Base-by-base conservation (phyloP, 2,797 vertebrate species). In the Myripristis jacobus region DNA sequence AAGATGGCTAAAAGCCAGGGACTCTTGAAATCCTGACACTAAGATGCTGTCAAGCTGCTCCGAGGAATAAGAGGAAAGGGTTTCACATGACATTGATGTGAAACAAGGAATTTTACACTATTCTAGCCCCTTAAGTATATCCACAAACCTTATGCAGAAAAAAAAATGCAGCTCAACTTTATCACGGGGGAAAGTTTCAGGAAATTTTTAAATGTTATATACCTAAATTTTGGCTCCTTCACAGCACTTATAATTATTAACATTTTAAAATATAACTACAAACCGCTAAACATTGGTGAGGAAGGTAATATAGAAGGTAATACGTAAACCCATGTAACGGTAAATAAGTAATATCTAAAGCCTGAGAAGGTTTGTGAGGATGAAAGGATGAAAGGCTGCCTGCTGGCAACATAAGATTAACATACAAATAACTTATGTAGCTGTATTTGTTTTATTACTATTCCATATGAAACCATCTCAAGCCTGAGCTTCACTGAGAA, bases 1-100 rank as follows among this genome's bases (percentile, higher is more conserved):
- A 77, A 81, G 80, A 90, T 88, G 90, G 89, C 91, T 83, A 77
- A 84, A 83, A 92, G 91, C 84, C 88, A 81, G 86, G 61, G 70
- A 81, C 83, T 85, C 82, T 78, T 71, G 52, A 89, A 92, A 89
- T 91, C 87, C 81, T 88, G 85, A 92, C 91, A 92, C 82, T 90
- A 88, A 89, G 84, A 91, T 84, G 81, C 84, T 89, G 91, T 91
- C 88, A 88, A 77, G 81, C 77, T 79, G 87, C 85, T 83, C 70
- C 36, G 63, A 79, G 80, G 80, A 89, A 87, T 57, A 55, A 71
- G 62, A 81, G 77, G 31, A 68, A 61, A 41, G 67, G 38, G 22
- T 47, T 66, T 55, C 44, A 21, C 64, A 43, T 85, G 87, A 91
- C 77, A 85, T 56, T 80, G 74, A 85, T 75, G 72, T 75, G 74